phyloP scores from a whole-genome alignment of 92 coral and sea anemone species.

The Epizoanthus illoricatus region DNA sequence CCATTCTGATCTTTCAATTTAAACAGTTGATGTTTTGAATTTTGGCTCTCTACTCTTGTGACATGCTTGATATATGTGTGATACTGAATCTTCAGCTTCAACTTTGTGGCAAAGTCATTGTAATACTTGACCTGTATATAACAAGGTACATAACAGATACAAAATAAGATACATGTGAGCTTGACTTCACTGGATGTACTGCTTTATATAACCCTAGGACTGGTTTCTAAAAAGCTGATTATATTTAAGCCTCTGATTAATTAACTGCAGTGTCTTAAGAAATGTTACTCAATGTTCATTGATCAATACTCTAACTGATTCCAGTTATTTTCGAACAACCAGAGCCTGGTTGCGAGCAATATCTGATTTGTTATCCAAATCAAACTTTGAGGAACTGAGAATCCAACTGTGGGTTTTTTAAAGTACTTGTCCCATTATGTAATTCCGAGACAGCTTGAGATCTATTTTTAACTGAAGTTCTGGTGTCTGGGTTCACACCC shows the following conservation, averaged over 20 bases:
- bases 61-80: constrained; percentile 78
- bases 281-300: too few species aligned
- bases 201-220: not conserved
- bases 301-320: too few species aligned
- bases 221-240: not conserved
- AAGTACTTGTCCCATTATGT: too few species aligned
- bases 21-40: constrained; percentile 52
- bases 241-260: not conserved
- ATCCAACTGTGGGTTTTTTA: too few species aligned
- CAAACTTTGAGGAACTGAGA: too few species aligned
- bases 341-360: too few species aligned
- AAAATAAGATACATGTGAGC: not conserved
- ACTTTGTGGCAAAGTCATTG: constrained; percentile 80
- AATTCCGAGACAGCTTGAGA: too few species aligned
- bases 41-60: constrained; percentile 44
- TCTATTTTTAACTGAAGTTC: too few species aligned
- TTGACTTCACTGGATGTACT: not conserved
- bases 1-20: constrained; percentile 74
- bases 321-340: too few species aligned
- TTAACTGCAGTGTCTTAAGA: too few species aligned
- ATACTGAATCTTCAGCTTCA: constrained; percentile 83
- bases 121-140: constrained; percentile 72
- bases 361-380: too few species aligned
- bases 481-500: too few species aligned
- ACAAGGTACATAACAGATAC: not conserved